Percentiles rank a stretch among this genome's conserved stretches.
Conservation (phyloP, 2,888 invertebrate species). For the Lepidonotus clava region DNA sequence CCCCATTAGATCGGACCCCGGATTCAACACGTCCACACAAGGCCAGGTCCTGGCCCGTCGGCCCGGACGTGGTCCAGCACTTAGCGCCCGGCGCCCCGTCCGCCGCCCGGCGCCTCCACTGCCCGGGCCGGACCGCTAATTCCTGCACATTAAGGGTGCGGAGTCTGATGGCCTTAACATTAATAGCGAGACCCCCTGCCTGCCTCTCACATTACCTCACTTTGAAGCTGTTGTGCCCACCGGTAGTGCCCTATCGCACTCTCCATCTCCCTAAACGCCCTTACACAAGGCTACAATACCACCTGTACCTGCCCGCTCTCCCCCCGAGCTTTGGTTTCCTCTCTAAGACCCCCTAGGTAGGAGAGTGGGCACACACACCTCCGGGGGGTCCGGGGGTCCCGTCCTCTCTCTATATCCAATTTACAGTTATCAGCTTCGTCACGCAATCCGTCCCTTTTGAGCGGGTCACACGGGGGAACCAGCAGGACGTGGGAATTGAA, state of each 20-base stretch:
- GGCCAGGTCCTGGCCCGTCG: neutral
- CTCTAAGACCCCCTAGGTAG: neutral
- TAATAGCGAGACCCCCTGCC: neutral
- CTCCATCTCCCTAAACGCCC: conserved; percentile 33
- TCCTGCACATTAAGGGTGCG: conserved; percentile 24
- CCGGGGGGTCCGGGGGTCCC: too few relatives aligned
- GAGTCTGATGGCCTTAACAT: neutral
- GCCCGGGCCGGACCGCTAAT: neutral
- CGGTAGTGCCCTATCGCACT: conserved; percentile 22
- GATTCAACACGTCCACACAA: conserved; percentile 40
- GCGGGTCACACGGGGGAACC: neutral
- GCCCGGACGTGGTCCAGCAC: conserved; percentile 1
- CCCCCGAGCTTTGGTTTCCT: conserved; percentile 33
- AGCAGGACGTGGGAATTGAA: neutral
- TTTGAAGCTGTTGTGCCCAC: conserved; percentile 37
- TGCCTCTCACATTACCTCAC: conserved; percentile 34
- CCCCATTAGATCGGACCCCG: conserved; percentile 36
- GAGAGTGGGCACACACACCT: too few relatives aligned
- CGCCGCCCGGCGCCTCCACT: neutral
- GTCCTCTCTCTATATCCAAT: conserved; percentile 39
- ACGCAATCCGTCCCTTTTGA: conserved; percentile 32
- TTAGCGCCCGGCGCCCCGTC: neutral
- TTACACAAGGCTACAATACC: conserved; percentile 40
- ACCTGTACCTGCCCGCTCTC: conserved; percentile 11
- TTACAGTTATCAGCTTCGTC: conserved; percentile 51